phyloP scores from a whole-genome alignment of 2,797 vertebrate species.

The Melanitta fusca region DNA sequence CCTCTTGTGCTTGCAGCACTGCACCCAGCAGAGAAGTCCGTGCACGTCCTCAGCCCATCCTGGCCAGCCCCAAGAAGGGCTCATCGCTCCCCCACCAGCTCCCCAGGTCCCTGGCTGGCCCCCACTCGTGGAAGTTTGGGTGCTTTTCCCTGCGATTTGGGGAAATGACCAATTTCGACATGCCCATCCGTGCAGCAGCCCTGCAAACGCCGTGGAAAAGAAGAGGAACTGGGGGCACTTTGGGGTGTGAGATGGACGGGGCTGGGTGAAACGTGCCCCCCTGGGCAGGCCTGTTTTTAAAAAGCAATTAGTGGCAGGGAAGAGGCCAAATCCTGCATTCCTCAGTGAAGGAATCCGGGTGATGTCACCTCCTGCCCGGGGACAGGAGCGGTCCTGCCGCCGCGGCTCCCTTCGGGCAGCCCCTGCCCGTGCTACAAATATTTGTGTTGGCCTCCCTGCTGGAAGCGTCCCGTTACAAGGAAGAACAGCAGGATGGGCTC shows the following conservation, averaged over 20 bases:
- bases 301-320: neutral
- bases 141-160: fast-evolving
- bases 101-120: neutral
- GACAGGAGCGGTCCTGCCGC: neutral
- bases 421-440: slow-evolving; percentile 49
- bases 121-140: fast-evolving
- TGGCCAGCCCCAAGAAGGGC: neutral
- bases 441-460: slow-evolving; percentile 49
- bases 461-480: slow-evolving; percentile 30
- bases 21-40: neutral
- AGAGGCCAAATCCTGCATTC: slow-evolving; percentile 28
- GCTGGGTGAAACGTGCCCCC: neutral
- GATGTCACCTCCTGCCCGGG: slow-evolving; percentile 44
- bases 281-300: slow-evolving; percentile 11
- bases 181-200: neutral
- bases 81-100: neutral
- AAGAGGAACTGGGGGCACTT: neutral
- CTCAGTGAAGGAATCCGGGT: slow-evolving; percentile 24
- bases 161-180: neutral
- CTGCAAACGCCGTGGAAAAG: fast-evolving
- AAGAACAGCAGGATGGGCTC: slow-evolving; percentile 50
- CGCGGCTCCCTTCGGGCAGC: neutral
- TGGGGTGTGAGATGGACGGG: fast-evolving
- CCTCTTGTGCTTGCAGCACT: neutral
- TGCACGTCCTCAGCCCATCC: neutral